Conservation (phyloP, 2,797 vertebrate species). For the Forpus xanthops region DNA sequence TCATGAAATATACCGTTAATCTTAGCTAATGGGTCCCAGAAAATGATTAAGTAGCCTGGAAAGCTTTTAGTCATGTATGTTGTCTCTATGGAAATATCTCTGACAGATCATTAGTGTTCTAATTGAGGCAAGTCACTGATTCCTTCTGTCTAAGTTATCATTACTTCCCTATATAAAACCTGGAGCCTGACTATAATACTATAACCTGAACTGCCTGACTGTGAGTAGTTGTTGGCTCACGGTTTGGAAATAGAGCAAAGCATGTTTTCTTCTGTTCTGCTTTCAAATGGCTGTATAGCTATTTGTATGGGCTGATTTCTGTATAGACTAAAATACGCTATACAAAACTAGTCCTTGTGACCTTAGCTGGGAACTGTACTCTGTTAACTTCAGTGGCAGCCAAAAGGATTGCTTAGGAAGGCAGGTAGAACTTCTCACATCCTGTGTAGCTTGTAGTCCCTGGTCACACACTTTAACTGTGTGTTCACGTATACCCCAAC, state of each 20-base stretch:
- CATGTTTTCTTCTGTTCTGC: background rate
- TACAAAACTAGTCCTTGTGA: background rate
- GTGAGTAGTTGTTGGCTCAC: background rate
- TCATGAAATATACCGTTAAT: background rate
- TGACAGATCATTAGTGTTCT: background rate
- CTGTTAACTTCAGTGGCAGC: background rate
- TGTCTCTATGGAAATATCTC: background rate
- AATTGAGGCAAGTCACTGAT: background rate
- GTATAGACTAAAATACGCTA: background rate
- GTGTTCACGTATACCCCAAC: background rate
- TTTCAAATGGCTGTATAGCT: background rate
- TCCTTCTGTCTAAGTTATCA: background rate
- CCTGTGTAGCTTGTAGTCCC: background rate
- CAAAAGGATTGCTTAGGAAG: background rate
- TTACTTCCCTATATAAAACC: background rate
- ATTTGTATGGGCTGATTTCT: background rate
- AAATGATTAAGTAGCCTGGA: background rate
- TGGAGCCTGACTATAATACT: background rate
- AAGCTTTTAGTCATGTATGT: background rate
- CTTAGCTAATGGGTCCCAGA: slow-evolving; percentile 1
- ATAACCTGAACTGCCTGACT: background rate
- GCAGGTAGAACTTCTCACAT: background rate
- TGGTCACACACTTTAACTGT: background rate
- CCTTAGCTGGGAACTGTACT: background rate
- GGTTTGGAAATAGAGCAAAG: background rate